These are phyloP conservation scores for Stenopsyche tienmushanensis DNA, from an alignment of 1,140 invertebrate species.

Conservation along the genomic window DNA sequence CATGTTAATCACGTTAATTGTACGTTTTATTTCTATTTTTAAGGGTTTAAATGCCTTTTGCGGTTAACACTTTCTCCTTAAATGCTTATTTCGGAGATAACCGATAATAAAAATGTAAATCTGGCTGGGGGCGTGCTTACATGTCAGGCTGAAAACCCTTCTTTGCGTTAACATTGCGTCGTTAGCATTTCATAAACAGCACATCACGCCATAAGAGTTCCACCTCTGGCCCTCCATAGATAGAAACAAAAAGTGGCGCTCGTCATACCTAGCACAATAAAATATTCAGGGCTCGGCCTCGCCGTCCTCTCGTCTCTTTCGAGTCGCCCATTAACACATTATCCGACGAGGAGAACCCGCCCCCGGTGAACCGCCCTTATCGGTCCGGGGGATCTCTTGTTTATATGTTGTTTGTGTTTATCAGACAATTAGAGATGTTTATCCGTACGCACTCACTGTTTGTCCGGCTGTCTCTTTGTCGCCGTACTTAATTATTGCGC, in stretches of 20 bases:
- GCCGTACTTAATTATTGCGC: slow-evolving; percentile 29
- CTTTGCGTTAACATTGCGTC: no score
- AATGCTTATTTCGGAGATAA: no score
- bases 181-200: no score
- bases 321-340: slow-evolving; percentile 34
- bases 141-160: no score
- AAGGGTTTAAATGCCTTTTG: no score
- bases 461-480: slow-evolving; percentile 34
- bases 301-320: slow-evolving; percentile 3
- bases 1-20: no score
- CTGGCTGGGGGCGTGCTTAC: no score
- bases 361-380: slow-evolving; percentile 8
- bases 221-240: no score
- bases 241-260: neutral
- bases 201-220: no score
- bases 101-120: no score
- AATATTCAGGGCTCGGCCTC: neutral
- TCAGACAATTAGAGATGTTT: slow-evolving; percentile 42
- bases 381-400: slow-evolving; percentile 21
- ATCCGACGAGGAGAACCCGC: slow-evolving; percentile 18
- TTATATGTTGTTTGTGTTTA: slow-evolving; percentile 40
- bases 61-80: no score
- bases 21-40: no score
- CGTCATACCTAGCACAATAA: neutral
- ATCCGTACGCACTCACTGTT: slow-evolving; percentile 25